phyloP scores from a whole-genome alignment of 2,113 vertebrate species.

The Myrmecobius fasciatus region DNA sequence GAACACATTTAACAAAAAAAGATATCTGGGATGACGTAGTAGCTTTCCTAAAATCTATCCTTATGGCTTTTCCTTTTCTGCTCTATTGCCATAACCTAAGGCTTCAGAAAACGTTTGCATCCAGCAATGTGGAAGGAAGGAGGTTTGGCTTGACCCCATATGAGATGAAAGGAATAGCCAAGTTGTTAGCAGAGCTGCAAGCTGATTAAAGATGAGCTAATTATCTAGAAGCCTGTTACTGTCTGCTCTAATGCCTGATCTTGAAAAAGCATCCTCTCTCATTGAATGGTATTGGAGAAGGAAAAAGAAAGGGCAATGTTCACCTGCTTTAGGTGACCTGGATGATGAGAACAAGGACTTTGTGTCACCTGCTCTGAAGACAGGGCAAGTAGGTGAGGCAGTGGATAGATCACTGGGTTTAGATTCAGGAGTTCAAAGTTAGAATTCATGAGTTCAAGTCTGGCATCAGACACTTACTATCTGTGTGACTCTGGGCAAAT shows the following conservation, averaged over 20 bases:
- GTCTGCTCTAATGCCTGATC: slow-evolving; percentile 96
- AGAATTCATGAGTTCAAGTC: background rate
- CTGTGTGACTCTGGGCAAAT: background rate
- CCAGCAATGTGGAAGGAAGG: slow-evolving; percentile 91
- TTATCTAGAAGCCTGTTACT: slow-evolving; percentile 96
- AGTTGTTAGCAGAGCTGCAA: slow-evolving; percentile 98
- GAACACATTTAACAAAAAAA: too few species aligned
- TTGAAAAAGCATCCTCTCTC: slow-evolving; percentile 96
- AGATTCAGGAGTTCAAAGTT: background rate
- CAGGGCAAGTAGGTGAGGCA: too few species aligned
- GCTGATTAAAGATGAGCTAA: slow-evolving; percentile 96
- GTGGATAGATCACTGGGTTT: background rate
- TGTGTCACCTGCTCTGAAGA: slow-evolving; percentile 90
- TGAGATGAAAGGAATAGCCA: slow-evolving; percentile 97
- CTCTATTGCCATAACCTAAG: background rate
- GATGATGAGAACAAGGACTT: slow-evolving; percentile 98
- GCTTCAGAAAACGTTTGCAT: background rate
- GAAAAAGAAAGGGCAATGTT: slow-evolving; percentile 97
- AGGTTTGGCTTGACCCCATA: slow-evolving; percentile 97
- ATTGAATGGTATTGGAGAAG: slow-evolving; percentile 96
- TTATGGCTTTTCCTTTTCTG: slow-evolving; percentile 84
- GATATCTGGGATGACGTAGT: background rate
- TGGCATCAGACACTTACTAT: background rate
- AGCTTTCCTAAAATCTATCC: slow-evolving; percentile 93
- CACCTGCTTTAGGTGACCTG: slow-evolving; percentile 96